Evolutionary conservation across 2,888 invertebrate species (phyloP), one percentile per base, ranked within the genome.

Genomic region (Morinoia aosen): DNA sequence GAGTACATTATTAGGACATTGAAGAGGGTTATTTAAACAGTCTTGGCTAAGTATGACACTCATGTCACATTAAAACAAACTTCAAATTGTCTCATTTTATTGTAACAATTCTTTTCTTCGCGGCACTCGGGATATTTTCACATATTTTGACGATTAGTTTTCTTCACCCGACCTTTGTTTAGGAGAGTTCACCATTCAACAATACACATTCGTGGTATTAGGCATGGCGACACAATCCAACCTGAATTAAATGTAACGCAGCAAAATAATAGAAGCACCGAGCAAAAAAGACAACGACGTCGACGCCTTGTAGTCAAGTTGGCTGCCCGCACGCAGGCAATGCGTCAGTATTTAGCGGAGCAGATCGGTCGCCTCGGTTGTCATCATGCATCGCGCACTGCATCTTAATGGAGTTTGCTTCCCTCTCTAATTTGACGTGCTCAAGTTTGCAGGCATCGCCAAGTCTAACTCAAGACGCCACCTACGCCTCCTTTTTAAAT

Each of bases 391-490:
- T 76, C 76, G 19, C 76, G 61, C 12, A 33, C 76, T 25, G 76
- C 19, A 19, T 76, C 25, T 33, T 76, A 76, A 76, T 76, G 76
- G 76, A 76, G 76, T 76, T 76, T 33, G 19, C 76, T 76, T 76
- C 33, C 76, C 76, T 76, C 76, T 76, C 76, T 76, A 76, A 76
- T 76, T 76, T 76, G 76, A 76, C 76, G 16, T 33, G 76, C 76
- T 25, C 25, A 76, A 33, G 76, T 33, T 76, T 76, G 76, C 33
- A 33, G 33, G 25, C 76, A 76, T 25, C 76, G 76, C 76, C 76
- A 76, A 76, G 76, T 76, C 76, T 76, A 76, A 76, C 76, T 76
- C 76, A 76, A 76, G 76, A 76, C 76, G 76, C 76, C 76, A 76
- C 76, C 76, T 33, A 76, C 76, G 76, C 33, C 33, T 25, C 8